Evolutionary conservation across 2,797 vertebrate species (phyloP).

Genomic region (Pangasius macronema): DNA sequence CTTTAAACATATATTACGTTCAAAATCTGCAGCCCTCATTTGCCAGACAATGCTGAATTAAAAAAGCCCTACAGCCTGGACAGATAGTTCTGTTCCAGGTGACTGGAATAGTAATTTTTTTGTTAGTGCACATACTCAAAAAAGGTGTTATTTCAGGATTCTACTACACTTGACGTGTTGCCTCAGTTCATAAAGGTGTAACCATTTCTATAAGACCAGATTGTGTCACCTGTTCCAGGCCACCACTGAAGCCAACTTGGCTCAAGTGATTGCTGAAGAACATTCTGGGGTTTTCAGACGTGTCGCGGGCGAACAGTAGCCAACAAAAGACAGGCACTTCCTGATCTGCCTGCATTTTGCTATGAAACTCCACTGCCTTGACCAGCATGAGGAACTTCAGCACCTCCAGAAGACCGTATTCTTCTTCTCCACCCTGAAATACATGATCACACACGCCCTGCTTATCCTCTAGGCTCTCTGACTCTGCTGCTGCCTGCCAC

Average conservation of each 20-base stretch:
- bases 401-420: conserved; percentile 90
- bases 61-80: neutral
- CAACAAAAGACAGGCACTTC: conserved; percentile 94
- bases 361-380: conserved; percentile 84
- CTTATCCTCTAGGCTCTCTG: conserved; percentile 72
- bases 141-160: neutral
- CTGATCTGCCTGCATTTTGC: conserved; percentile 75
- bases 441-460: conserved; percentile 82
- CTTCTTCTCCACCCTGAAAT: conserved; percentile 88
- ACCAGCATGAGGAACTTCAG: conserved; percentile 94
- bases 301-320: conserved; percentile 94
- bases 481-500: conserved; percentile 83
- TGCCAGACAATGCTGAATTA: neutral
- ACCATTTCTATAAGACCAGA: neutral
- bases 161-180: neutral
- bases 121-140: neutral
- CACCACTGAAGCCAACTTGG: conserved; percentile 89
- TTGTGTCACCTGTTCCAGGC: conserved; percentile 89
- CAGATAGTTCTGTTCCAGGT: neutral
- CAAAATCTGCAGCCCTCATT: neutral
- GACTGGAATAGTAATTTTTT: neutral
- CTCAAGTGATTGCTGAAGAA: conserved; percentile 93
- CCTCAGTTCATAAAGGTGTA: neutral
- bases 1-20: neutral
- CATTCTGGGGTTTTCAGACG: conserved; percentile 84